These are phyloP conservation scores for Mythimna albipuncta DNA, from an alignment of 2,888 invertebrate species.

Conservation along the genomic window DNA sequence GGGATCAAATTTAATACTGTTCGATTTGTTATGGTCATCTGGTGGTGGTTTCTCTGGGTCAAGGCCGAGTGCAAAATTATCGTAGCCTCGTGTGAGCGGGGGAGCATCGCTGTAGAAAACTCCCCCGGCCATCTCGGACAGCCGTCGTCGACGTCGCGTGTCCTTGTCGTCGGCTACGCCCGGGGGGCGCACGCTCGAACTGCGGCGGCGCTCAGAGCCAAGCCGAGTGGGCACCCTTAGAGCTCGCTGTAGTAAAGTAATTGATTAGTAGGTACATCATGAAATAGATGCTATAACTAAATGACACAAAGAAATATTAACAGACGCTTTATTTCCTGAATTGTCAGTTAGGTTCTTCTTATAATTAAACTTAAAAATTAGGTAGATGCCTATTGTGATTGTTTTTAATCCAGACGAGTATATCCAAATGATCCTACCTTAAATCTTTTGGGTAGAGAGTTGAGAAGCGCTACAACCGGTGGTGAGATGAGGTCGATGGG, in stretches of 20 bases:
- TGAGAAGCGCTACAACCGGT: constrained; percentile 90
- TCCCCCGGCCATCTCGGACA: constrained; percentile 87
- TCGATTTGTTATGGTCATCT: constrained; percentile 72
- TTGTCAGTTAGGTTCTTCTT: neutral
- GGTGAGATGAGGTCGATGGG: constrained; percentile 93
- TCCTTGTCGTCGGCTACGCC: constrained; percentile 85
- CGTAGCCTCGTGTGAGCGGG: constrained; percentile 77
- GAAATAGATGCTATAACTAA: neutral
- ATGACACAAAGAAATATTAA: neutral
- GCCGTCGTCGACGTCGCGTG: constrained; percentile 83
- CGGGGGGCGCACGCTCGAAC: constrained; percentile 86
- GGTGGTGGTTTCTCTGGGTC: constrained; percentile 81
- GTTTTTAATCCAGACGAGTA: constrained; percentile 33
- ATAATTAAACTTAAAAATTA: neutral
- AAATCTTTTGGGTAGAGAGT: constrained; percentile 84
- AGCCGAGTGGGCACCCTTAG: constrained; percentile 81
- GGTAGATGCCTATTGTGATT: neutral
- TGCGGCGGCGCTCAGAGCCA: constrained; percentile 83
- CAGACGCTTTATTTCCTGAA: neutral
- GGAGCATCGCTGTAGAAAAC: constrained; percentile 86
- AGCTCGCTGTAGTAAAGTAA: constrained; percentile 74
- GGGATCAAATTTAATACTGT: constrained; percentile 74
- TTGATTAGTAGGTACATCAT: constrained; percentile 17
- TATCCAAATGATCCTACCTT: constrained; percentile 77
- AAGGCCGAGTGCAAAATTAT: constrained; percentile 83